Evolutionary conservation across 1,140 invertebrate species (phyloP), one percentile per base, ranked within the genome.

Genomic region (Polypedilum vanderplanki): DNA sequence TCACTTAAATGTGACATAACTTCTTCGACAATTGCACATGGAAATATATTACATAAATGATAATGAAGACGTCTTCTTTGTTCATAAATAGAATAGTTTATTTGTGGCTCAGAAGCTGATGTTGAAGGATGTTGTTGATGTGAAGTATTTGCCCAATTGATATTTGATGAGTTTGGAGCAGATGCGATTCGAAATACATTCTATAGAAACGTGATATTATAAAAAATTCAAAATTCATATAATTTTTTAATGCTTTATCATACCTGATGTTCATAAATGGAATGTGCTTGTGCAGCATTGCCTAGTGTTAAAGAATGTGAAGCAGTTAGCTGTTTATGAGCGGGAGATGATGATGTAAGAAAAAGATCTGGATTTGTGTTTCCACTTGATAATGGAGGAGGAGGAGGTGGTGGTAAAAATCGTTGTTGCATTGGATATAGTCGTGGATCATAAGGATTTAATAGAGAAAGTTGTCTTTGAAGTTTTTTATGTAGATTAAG

Each of bases 1-100:
- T 94, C 90, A 0, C 95, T 95, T 83, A 93, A 91, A 67, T 91
- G 81, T 73, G 90, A 87, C 91, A 97, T 93, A 0, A 91, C 94
- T 40, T 90, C 87, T 24, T 88, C 87, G 0, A 98, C 95, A 81
- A 95, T 91, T 75, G 93, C 90, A 80, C 94, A 91, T 0, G 94
- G 93, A 81, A 97, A 97, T 46, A 97, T 89, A 46, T 89, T 91
- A 9, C 91, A 87, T 40, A 97, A 83, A 81, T 96, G 93, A 82
- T 93, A 95, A 79, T 93, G 93, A 76, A 95, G 83, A 76, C 89
- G 86, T 24, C 89, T 85, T 4, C 93, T 86, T 3, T 89, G 88
- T 75, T 94, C 92, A 41, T 90, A 87, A 8, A 84, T 77, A 40
- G 86, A 83, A 17, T 87, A 83, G 78, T 89, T 88, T 74, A 91